Percentiles rank a stretch among this genome's conserved stretches.
phyloP scores from a whole-genome alignment of 1,140 invertebrate species.

The Macrostomum lignano region DNA sequence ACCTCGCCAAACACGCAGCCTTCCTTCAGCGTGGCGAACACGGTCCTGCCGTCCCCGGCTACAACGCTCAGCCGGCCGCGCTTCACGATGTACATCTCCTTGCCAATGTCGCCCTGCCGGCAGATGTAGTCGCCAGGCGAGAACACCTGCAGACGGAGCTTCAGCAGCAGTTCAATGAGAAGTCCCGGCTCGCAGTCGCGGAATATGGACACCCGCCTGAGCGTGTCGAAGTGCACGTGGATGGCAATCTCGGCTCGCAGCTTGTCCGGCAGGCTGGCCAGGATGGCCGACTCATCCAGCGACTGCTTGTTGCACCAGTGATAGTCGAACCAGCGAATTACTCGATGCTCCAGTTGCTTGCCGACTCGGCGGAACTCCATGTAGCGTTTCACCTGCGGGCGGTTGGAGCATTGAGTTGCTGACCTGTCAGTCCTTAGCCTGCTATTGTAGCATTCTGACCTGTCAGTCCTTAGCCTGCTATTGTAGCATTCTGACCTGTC shows the following conservation, averaged over 20 bases:
- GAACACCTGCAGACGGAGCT: constrained; percentile 10
- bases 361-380: constrained; percentile 60
- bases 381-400: no score
- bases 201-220: constrained; percentile 49
- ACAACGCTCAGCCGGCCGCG: constrained; percentile 53
- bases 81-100: no score
- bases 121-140: constrained; percentile 11
- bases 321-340: constrained; percentile 86
- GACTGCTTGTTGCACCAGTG: constrained; percentile 73
- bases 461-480: no score
- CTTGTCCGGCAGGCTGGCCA: constrained; percentile 47
- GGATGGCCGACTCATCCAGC: constrained; percentile 45
- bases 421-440: no score
- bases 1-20: constrained; percentile 62
- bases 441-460: no score
- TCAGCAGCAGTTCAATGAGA: constrained; percentile 9
- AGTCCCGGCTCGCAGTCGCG: constrained; percentile 28
- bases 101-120: constrained; percentile 31
- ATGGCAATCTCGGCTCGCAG: constrained; percentile 82
- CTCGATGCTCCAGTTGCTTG: constrained; percentile 54
- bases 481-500: no score
- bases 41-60: constrained; percentile 48
- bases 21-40: constrained; percentile 54
- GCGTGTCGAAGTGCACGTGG: constrained; percentile 66
- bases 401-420: no score